phyloP scores from a whole-genome alignment of 2,888 invertebrate species.

The Antheraea yamamai region DNA sequence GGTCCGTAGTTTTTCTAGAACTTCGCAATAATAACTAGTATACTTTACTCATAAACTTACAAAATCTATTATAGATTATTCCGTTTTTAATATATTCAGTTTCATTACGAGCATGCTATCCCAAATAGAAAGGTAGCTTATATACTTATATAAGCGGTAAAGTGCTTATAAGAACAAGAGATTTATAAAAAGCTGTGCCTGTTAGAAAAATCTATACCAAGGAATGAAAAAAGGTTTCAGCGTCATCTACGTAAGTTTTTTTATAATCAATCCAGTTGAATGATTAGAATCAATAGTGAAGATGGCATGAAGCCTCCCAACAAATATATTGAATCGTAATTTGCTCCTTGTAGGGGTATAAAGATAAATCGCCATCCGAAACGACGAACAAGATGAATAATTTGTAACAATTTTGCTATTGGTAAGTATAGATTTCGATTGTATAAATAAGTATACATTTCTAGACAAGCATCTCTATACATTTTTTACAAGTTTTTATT shows the following conservation, averaged over 20 bases:
- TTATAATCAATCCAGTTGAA: slow-evolving; percentile 5
- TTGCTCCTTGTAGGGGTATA: slow-evolving; percentile 59
- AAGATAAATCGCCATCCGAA: slow-evolving; percentile 59
- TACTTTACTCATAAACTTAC: too few relatives aligned
- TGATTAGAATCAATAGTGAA: slow-evolving; percentile 48
- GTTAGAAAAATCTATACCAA: background rate
- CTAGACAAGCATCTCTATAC: background rate
- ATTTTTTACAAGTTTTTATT: background rate
- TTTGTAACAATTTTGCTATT: slow-evolving; percentile 48
- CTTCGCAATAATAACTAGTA: too few relatives aligned
- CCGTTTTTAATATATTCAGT: too few relatives aligned
- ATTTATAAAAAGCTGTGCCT: too few relatives aligned
- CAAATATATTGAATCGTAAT: slow-evolving; percentile 71
- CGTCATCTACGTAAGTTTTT: background rate
- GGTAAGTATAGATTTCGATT: slow-evolving; percentile 46
- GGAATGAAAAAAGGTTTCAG: background rate
- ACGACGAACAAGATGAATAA: slow-evolving; percentile 55
- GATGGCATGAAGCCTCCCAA: slow-evolving; percentile 56
- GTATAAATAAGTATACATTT: background rate
- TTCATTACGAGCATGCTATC: too few relatives aligned
- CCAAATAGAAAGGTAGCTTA: too few relatives aligned
- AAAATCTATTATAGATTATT: too few relatives aligned
- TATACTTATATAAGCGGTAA: too few relatives aligned
- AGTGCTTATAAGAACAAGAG: too few relatives aligned
- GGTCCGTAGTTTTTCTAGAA: too few relatives aligned